Conservation (phyloP, 1,140 invertebrate genomes). For the Platyscapa corneri region DNA sequence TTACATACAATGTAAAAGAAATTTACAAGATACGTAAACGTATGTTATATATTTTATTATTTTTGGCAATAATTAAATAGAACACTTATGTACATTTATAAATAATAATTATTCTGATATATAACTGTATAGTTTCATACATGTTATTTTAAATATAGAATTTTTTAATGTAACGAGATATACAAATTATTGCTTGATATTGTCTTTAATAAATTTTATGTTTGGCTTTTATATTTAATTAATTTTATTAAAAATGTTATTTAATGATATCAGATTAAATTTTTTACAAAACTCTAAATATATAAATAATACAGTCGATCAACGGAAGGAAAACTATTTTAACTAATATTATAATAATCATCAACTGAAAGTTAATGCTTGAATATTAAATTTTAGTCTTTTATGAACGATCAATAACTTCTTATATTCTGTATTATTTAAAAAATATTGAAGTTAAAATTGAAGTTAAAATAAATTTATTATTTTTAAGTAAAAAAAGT, state of each 20-base stretch:
- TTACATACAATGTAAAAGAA: neutral
- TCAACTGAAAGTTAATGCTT: conserved; percentile 39
- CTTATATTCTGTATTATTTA: neutral
- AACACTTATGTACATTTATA: conserved; percentile 47
- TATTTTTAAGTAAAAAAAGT: conserved; percentile 31
- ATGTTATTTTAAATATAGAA: conserved; percentile 30
- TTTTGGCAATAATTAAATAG: conserved; percentile 32
- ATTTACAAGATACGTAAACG: neutral
- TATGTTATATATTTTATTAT: conserved; percentile 24
- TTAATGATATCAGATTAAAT: neutral
- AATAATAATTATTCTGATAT: conserved; percentile 44
- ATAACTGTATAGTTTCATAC: conserved; percentile 38
- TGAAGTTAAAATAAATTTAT: conserved; percentile 18
- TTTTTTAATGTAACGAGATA: neutral
- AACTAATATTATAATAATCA: neutral
- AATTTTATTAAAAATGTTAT: conserved; percentile 4
- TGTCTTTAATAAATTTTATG: conserved; percentile 7
- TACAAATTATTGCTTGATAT: conserved; percentile 5
- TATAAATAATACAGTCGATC: neutral
- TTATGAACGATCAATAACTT: conserved; percentile 37
- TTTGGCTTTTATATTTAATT: neutral
- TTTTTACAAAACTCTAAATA: conserved; percentile 15
- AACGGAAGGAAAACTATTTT: conserved; percentile 30
- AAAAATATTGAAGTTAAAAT: neutral
- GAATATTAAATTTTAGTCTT: conserved; percentile 40